These are phyloP conservation scores for Solea senegalensis DNA, from an alignment of 2,113 vertebrate genomes.

Conservation along the genomic window DNA sequence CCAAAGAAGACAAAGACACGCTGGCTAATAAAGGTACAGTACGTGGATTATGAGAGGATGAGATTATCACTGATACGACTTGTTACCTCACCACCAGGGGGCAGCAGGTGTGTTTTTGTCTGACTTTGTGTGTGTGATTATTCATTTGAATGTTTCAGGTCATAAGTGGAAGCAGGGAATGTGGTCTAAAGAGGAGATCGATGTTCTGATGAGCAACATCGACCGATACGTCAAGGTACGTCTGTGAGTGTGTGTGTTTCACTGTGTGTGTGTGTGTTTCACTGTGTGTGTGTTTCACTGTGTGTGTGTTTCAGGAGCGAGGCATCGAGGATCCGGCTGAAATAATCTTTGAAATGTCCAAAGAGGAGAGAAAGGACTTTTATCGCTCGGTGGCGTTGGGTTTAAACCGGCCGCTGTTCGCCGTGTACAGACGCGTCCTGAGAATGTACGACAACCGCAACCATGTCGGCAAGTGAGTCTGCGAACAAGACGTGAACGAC, in stretches of 20 bases:
- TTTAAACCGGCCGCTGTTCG: conserved; percentile 96
- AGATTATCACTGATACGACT: neutral
- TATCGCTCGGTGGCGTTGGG: conserved; percentile 97
- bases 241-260: conserved; percentile 7
- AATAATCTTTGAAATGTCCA: conserved; percentile 99
- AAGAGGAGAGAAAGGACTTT: conserved; percentile 99
- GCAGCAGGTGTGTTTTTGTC: too few species aligned
- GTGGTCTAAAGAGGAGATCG: conserved; percentile 99
- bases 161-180: conserved; percentile 99
- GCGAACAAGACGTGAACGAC: neutral
- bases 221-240: conserved; percentile 95
- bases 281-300: neutral
- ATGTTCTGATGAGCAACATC: conserved; percentile 97
- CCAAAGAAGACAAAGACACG: conserved; percentile 98
- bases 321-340: conserved; percentile 97
- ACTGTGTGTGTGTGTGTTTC: neutral
- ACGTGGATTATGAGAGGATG: neutral
- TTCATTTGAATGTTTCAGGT: conserved; percentile 76
- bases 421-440: conserved; percentile 96
- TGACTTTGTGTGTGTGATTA: too few species aligned
- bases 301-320: conserved; percentile 83
- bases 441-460: conserved; percentile 99
- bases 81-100: too few species aligned
- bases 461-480: conserved; percentile 97
- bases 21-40: conserved; percentile 92